These are phyloP conservation scores for Odobenus rosmarus DNA, from an alignment of 2,113 vertebrate species.

Conservation along the genomic window DNA sequence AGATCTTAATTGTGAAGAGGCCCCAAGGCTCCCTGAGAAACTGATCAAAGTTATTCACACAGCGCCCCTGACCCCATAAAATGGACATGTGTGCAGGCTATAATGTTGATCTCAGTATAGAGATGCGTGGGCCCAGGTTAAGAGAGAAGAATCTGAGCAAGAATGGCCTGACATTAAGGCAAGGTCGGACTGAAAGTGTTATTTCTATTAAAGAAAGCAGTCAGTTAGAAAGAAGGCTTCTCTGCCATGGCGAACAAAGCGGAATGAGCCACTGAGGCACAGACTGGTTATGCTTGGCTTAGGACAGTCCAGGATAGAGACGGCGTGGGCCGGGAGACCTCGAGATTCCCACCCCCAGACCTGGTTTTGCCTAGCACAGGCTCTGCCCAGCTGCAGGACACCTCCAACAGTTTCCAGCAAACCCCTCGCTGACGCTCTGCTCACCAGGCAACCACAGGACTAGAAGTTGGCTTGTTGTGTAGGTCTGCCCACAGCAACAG, in stretches of 20 bases:
- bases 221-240: neutral
- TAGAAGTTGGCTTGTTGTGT: neutral
- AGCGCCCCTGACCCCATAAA: neutral
- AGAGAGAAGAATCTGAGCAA: neutral
- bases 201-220: neutral
- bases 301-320: neutral
- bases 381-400: neutral
- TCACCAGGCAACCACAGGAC: neutral
- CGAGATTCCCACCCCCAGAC: neutral
- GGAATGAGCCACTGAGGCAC: neutral
- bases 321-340: fast-evolving
- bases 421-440: neutral
- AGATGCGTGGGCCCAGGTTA: neutral
- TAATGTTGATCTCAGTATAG: neutral
- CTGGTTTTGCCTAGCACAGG: neutral
- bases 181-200: neutral
- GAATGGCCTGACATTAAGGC: neutral
- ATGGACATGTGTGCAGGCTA: fast-evolving
- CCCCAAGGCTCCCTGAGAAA: neutral
- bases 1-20: neutral
- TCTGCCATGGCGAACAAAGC: neutral
- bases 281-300: neutral
- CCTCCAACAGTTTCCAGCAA: neutral
- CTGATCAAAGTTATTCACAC: neutral
- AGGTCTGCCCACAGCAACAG: too few relatives aligned